phyloP scores from a whole-genome alignment of 2,797 vertebrate genomes.

The Lepus townsendii region DNA sequence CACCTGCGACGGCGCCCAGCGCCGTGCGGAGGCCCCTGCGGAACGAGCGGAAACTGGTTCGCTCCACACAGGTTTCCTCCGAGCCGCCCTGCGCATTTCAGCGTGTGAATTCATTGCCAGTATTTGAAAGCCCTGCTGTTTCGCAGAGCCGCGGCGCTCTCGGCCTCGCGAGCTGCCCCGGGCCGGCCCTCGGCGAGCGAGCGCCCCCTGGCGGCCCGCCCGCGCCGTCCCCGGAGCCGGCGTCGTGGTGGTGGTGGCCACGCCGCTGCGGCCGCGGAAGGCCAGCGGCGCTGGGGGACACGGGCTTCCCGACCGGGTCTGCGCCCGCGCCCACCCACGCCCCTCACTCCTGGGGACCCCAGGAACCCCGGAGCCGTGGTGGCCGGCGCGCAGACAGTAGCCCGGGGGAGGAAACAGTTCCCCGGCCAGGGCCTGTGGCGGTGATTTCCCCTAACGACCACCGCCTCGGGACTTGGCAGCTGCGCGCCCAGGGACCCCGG shows the following conservation, averaged over 20 bases:
- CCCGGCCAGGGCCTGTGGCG: not conserved
- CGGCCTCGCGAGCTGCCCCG: no score
- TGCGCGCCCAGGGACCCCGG: no score
- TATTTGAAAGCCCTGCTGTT: not conserved
- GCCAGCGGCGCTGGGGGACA: not conserved
- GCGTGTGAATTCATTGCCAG: not conserved
- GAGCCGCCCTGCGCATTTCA: not conserved
- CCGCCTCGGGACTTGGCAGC: no score
- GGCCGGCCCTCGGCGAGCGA: no score
- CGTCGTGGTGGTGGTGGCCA: no score
- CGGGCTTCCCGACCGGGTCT: not conserved
- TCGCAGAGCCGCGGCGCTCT: not conserved
- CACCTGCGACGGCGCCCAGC: not conserved
- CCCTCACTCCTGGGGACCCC: not conserved
- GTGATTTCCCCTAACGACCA: no score
- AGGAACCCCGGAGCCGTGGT: not conserved
- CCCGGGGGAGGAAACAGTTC: not conserved
- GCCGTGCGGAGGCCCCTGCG: not conserved
- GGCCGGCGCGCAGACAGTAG: not conserved
- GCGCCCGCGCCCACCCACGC: not conserved
- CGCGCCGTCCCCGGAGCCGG: not conserved
- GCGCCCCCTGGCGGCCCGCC: not conserved
- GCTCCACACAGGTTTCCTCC: not conserved
- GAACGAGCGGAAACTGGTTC: not conserved
- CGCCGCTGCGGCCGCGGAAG: no score